Percentiles rank a stretch among this genome's conserved stretches.
These are phyloP conservation scores for Pogonocichla stellata DNA, from an alignment of 2,113 vertebrate species.

Conservation along the genomic window DNA sequence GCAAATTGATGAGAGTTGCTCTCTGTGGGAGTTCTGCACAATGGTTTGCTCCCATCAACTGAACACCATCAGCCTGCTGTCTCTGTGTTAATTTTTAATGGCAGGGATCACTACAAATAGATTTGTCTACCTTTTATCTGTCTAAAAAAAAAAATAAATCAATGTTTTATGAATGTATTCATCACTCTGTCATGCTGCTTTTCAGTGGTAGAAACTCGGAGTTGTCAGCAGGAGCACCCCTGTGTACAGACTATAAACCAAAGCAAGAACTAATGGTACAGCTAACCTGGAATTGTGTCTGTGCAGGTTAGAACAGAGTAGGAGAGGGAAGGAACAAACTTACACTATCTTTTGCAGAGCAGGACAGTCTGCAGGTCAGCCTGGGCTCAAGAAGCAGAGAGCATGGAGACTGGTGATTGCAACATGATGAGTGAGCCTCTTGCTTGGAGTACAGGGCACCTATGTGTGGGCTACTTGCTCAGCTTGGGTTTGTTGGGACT, in stretches of 20 bases:
- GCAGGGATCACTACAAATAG: conserved; percentile 2
- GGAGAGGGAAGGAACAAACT: not conserved
- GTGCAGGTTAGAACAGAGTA: not conserved
- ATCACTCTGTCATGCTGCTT: not conserved
- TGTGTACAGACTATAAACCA: not conserved
- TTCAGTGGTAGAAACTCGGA: not conserved
- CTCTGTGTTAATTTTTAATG: conserved; percentile 34
- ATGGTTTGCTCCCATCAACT: not conserved
- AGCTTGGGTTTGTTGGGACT: not conserved
- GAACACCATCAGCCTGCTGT: not conserved
- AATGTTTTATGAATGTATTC: conserved; percentile 24
- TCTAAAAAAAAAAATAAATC: not conserved
- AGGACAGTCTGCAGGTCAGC: not conserved
- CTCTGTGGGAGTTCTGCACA: not conserved
- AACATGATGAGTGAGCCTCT: not conserved
- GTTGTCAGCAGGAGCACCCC: conserved; percentile 24
- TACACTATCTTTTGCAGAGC: not conserved
- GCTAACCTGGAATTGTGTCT: not conserved
- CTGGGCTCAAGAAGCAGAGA: not conserved
- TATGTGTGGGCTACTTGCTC: not conserved
- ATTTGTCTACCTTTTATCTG: conserved; percentile 25
- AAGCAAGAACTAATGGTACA: not conserved
- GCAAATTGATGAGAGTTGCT: not conserved
- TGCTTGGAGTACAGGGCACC: not conserved
- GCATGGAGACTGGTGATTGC: not conserved